These are phyloP conservation scores for Leptoteleia sp. DNA, from an alignment of 1,140 invertebrate genomes.

Conservation along the genomic window DNA sequence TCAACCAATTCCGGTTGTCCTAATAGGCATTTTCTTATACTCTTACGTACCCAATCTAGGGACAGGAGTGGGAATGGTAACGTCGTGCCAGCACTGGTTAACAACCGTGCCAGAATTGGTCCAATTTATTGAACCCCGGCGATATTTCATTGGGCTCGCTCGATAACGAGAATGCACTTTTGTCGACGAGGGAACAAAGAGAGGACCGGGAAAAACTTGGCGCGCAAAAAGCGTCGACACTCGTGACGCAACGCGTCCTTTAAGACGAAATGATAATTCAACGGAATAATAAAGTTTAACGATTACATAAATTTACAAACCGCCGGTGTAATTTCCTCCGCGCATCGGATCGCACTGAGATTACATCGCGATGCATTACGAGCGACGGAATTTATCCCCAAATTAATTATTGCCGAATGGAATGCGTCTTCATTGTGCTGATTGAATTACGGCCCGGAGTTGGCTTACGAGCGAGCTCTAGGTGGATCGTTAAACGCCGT, in stretches of 20 bases:
- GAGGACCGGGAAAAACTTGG: too few relatives aligned
- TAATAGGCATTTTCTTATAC: too few relatives aligned
- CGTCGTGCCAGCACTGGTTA: too few relatives aligned
- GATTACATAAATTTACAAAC: conserved; percentile 49
- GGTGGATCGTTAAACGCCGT: too few relatives aligned
- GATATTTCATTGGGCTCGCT: too few relatives aligned
- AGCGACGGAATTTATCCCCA: conserved; percentile 33
- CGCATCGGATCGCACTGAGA: conserved; percentile 37
- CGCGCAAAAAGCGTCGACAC: conserved; percentile 1
- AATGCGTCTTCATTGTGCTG: conserved; percentile 33
- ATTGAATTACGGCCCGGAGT: too few relatives aligned
- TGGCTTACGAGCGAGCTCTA: too few relatives aligned
- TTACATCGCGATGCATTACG: conserved; percentile 33
- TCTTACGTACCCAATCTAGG: too few relatives aligned
- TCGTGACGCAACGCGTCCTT: conserved; percentile 6
- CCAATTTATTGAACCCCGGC: too few relatives aligned
- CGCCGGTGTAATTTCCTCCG: conserved; percentile 34
- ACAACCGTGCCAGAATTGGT: too few relatives aligned
- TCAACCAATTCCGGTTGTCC: too few relatives aligned
- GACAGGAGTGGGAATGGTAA: too few relatives aligned
- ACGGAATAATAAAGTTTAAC: conserved; percentile 34
- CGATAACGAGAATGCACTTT: conserved; percentile 66
- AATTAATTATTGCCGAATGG: conserved; percentile 42
- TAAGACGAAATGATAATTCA: conserved; percentile 23
- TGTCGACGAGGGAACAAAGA: conserved; percentile 2